Base-by-base conservation (phyloP, 1,140 invertebrate genomes). In the Hydropsyche tenuis region DNA sequence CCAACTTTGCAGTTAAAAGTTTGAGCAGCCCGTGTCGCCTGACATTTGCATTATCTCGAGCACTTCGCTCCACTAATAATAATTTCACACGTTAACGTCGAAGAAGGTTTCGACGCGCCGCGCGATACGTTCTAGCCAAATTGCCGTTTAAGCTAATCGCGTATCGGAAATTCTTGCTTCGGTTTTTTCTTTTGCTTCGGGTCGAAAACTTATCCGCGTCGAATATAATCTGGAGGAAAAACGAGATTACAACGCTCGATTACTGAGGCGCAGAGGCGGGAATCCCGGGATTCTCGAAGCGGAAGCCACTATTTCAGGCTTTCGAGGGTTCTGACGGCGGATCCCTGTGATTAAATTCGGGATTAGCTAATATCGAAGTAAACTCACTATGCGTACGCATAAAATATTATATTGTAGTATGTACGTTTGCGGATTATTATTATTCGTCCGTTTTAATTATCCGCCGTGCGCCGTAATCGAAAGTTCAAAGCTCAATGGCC, bases 1-100 rank as follows among this genome's bases (percentile, higher is more conserved):
- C 48, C 69, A 72, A 72, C 63, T 53, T 56, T 56, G 69, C 30
- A 75, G 74, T 75, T 69, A 75, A 75, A 75, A 75, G 74, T 75
- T 75, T 68, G 11, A 51, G 46, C 64, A 20, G 30, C 64, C 22
- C n/a, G n/a, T 46, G 68, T 70, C 68, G 46, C 20, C 18, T 65
- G 71, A 64, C 71, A 53, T 65, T 73, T 72, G 69, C 69, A 72
- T 72, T 72, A 71, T 72, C 70, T 63, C 30, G 20, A 16, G 43
- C 45, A 14, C 12, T 20, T 45, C 37, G 63, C 63, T 43, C 18
- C 30, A 1, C 42, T 9, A 25, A 27, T 63, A 25, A 63, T 25
- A 63, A 63, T 63, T 63, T 63, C 60, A 63, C 60, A 63, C 60
- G 11, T 30, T 48, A 48, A 48, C 45, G 45, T 48, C 11, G 12